phyloP scores from a whole-genome alignment of 2,888 invertebrate genomes.

The Spicauda simplicius region DNA sequence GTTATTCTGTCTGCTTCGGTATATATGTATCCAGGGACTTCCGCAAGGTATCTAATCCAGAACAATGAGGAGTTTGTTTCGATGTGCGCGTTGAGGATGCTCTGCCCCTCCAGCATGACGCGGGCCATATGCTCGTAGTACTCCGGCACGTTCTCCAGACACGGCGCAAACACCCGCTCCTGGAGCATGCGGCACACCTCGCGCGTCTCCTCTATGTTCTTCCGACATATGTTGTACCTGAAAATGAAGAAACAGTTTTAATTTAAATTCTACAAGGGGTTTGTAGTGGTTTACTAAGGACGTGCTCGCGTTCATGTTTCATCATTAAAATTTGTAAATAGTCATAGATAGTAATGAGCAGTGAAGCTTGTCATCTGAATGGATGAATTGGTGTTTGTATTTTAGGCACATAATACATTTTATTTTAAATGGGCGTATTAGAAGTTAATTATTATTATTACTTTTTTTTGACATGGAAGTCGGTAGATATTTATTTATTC shows the following conservation, averaged over 20 bases:
- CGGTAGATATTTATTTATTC: no score
- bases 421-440: no score
- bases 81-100: slow-evolving; percentile 85
- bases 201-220: slow-evolving; percentile 83
- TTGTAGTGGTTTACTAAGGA: no score
- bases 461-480: no score
- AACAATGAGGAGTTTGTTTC: slow-evolving; percentile 68
- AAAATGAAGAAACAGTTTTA: slow-evolving; percentile 40
- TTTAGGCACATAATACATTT: no score
- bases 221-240: slow-evolving; percentile 87
- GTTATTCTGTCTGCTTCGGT: slow-evolving; percentile 48
- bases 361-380: no score
- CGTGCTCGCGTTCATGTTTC: no score
- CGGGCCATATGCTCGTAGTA: slow-evolving; percentile 85
- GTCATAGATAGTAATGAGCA: no score
- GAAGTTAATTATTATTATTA: no score
- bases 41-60: slow-evolving; percentile 77
- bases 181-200: slow-evolving; percentile 80
- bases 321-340: no score
- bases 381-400: no score
- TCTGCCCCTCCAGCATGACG: slow-evolving; percentile 86
- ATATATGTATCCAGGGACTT: slow-evolving; percentile 73
- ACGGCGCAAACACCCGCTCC: slow-evolving; percentile 83
- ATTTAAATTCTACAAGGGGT: no score
- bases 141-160: slow-evolving; percentile 75